Conservation (phyloP, 2,888 invertebrate species). For the Eremobia ochroleuca region DNA sequence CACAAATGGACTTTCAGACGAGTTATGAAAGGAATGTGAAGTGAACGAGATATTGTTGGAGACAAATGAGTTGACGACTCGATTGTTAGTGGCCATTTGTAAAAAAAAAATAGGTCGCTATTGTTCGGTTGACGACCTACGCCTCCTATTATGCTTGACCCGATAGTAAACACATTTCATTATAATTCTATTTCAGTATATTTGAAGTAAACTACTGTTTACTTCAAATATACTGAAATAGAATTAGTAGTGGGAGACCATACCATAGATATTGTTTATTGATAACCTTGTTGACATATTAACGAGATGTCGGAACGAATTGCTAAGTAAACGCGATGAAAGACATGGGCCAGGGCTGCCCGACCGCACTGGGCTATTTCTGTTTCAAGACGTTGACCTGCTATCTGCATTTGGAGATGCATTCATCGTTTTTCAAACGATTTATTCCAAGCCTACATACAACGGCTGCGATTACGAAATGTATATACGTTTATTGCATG, state of each 20-base stretch:
- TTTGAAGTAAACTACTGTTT: conserved; percentile 77
- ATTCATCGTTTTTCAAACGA: conserved; percentile 71
- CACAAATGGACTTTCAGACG: conserved; percentile 70
- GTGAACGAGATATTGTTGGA: conserved; percentile 79
- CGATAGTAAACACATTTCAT: conserved; percentile 67
- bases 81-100: conserved; percentile 82
- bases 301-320: conserved; percentile 86
- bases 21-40: conserved; percentile 77
- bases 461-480: conserved; percentile 47
- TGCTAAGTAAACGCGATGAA: conserved; percentile 84
- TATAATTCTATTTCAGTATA: conserved; percentile 67
- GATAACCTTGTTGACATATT: conserved; percentile 88
- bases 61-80: conserved; percentile 82
- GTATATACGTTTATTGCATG: conserved; percentile 31
- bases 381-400: conserved; percentile 88
- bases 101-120: conserved; percentile 83
- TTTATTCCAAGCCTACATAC: conserved; percentile 48
- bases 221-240: too few relatives aligned
- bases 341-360: conserved; percentile 84
- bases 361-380: conserved; percentile 84
- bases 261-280: conserved; percentile 78
- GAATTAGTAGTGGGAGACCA: conserved; percentile 74
- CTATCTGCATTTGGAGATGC: conserved; percentile 77
- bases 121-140: conserved; percentile 81
- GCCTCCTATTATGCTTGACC: conserved; percentile 71